These are phyloP conservation scores for Corvus moneduloides DNA, from an alignment of 2,113 vertebrate species.

Conservation along the genomic window DNA sequence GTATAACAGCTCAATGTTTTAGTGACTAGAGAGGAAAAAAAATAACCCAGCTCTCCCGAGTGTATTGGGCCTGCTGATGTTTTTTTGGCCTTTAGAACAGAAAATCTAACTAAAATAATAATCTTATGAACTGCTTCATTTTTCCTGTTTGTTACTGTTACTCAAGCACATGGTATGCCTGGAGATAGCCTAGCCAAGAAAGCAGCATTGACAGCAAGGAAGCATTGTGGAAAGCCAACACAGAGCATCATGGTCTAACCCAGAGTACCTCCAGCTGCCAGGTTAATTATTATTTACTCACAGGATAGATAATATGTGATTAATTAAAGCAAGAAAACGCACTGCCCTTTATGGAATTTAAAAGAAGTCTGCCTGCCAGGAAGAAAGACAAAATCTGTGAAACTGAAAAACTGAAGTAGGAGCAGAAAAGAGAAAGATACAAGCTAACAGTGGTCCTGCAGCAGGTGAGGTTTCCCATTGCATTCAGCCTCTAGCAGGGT, in stretches of 20 bases:
- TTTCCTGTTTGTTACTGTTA: constrained; percentile 49
- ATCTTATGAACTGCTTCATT: not conserved
- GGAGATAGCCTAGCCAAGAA: constrained; percentile 42
- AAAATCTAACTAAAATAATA: constrained; percentile 43
- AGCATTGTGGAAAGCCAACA: not conserved
- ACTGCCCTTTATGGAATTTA: not conserved
- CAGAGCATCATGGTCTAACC: not conserved
- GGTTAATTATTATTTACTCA: constrained; percentile 13
- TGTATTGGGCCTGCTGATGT: not conserved
- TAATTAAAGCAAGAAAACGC: constrained; percentile 4
- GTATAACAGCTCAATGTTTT: not conserved
- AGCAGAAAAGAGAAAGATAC: not conserved
- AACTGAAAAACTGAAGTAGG: not conserved
- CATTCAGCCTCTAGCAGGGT: not conserved
- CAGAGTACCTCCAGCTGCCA: not conserved
- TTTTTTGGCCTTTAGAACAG: constrained; percentile 34
- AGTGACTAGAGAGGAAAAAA: not conserved
- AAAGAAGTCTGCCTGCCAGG: not conserved
- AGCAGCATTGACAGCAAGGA: not conserved
- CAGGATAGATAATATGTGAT: not conserved
- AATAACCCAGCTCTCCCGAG: not conserved
- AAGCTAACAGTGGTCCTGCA: not conserved
- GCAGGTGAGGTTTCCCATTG: not conserved
- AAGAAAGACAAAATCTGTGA: not conserved
- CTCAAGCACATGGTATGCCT: constrained; percentile 28